Base-by-base conservation (phyloP, 2,113 vertebrate genomes). In the Procavia capensis region DNA sequence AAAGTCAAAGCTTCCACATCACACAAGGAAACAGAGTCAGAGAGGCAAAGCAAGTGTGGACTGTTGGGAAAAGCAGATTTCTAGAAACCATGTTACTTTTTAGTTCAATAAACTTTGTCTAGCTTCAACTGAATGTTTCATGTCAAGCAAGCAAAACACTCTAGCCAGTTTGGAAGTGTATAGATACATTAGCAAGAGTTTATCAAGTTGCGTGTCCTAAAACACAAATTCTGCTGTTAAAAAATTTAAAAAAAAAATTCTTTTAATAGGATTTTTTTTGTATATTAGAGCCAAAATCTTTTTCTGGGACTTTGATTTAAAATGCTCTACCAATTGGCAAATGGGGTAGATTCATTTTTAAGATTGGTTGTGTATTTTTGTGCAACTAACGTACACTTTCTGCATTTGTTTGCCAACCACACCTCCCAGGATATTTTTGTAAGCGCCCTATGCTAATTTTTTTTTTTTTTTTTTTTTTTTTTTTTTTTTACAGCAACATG, bases 111-210 rank as follows among this genome's bases (percentile, higher is more conserved):
- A 92, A 83, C 29, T 92, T 89, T 61, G 24, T 91, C 79, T 47
- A 79, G 54, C 80, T 93, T 92, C 39, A 80, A 95, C 84, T 59
- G 83, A 57, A 93, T 36, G 64, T 92, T 86, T 80, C 90, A 85
- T 87, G 39, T 31, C 82, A 95, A 96, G 93, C 6, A 64, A 91
- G 27, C 43, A 93, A 87, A 82, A 72, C 54, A 57, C 29, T 68
- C n/a, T 57, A 85, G 66, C 39, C 63, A 92, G 82, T 85, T 34
- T 50, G 72, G n/a, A 93, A 81, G 24, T 72, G 76, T 85, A 75
- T 75, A 90, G 70, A 94, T 89, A 87, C 92, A 87, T 66, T 87
- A 90, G 36, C 45, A 91, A 25, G 81, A 81, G 81, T 93, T 95
- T 83, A 93, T 90, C 50, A 95, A 63, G 34, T 86, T 86, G 31